A percentile compares a stretch with the other conserved stretches of the same genome.
Conservation (phyloP, 2,888 invertebrate genomes). For the Noctua janthina region DNA sequence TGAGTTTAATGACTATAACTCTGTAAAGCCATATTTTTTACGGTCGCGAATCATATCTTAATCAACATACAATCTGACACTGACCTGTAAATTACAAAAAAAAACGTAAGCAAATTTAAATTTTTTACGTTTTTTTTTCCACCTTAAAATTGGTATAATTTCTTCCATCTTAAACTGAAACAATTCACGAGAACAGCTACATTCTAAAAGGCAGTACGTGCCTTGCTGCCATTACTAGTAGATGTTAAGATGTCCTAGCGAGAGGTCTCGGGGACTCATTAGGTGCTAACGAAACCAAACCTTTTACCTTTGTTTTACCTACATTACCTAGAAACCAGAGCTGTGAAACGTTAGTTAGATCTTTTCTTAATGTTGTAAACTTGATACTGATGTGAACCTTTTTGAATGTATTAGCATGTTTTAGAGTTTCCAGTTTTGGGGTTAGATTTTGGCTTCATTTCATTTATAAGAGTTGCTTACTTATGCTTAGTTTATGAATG, state of each 20-base stretch:
- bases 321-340: background rate
- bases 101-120: no score
- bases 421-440: background rate
- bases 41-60: no score
- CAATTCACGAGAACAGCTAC: background rate
- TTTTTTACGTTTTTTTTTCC: no score
- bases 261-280: conserved; percentile 23
- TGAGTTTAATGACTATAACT: no score
- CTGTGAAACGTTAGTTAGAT: background rate
- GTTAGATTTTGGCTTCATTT: background rate
- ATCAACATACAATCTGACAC: no score
- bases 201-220: conserved; percentile 16
- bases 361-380: background rate
- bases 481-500: no score
- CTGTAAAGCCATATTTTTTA: no score
- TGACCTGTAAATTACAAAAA: no score
- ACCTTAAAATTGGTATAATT: no score
- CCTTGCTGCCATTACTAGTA: conserved; percentile 12
- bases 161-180: background rate
- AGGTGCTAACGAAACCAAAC: conserved; percentile 19
- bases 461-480: no score
- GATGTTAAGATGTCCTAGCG: background rate
- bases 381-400: background rate
- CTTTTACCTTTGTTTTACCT: conserved; percentile 13
- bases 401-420: background rate